Evolutionary conservation across 2,888 invertebrate genomes (phyloP).

Genomic region (Polydrusus pterygomalis): DNA sequence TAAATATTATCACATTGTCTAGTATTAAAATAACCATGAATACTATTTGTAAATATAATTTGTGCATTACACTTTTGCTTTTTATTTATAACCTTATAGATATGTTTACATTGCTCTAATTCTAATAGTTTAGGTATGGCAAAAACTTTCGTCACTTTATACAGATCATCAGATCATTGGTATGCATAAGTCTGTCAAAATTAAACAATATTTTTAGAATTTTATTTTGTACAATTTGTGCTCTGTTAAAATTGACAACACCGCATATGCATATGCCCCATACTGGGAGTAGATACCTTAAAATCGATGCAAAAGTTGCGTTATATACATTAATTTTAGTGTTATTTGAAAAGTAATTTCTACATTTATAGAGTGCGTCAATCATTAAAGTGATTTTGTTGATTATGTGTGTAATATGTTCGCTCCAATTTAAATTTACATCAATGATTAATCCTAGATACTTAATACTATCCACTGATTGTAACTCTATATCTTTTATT

Average conservation of each 20-base stretch:
- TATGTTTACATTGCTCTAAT: slow-evolving; percentile 1
- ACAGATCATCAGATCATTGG: not conserved
- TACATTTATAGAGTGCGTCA: not conserved
- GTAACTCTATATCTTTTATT: slow-evolving; percentile 3
- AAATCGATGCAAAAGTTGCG: not conserved
- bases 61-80: not conserved
- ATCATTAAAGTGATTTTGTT: slow-evolving; percentile 10
- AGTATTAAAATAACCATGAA: not conserved
- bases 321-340: slow-evolving; percentile 10
- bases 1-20: slow-evolving; percentile 1
- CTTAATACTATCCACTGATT: slow-evolving; percentile 15
- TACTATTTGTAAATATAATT: slow-evolving; percentile 3
- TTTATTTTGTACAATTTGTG: slow-evolving; percentile 20
- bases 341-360: slow-evolving; percentile 5
- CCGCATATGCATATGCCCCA: slow-evolving; percentile 19
- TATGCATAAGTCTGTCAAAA: not conserved
- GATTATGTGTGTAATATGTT: slow-evolving; percentile 1
- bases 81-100: not conserved
- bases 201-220: slow-evolving; percentile 20
- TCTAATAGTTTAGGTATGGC: not conserved
- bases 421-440: slow-evolving; percentile 3
- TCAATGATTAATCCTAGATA: slow-evolving; percentile 20
- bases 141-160: not conserved
- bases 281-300: slow-evolving; percentile 10
- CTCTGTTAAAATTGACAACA: not conserved